Evolutionary conservation across 2,888 invertebrate species (phyloP), one percentile per base, ranked within the genome.

Genomic region (Calephelis perditalis): DNA sequence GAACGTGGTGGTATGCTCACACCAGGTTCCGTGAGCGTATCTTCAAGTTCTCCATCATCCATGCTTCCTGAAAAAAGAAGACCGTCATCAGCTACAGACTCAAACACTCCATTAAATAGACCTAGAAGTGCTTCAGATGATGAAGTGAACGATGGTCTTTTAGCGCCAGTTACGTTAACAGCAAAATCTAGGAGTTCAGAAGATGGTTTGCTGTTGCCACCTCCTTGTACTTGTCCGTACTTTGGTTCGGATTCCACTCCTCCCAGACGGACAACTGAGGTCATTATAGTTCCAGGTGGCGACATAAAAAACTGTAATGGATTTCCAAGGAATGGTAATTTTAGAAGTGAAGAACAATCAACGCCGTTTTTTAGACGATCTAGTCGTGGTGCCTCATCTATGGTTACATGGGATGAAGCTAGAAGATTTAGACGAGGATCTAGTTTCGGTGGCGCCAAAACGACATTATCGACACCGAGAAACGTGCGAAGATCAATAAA

Each of bases 141-240:
- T 62, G 88, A 86, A 70, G 73, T 79, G 56, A 88, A 84, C 60
- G 86, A 89, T 12, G 86, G 86, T 40, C 76, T 82, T 47, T 69
- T 90, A 60, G 84, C 84, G 26, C 88, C 89, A 35, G 71, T 82
- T 4, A 72, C 81, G 8, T 71, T 88, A 47, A 82, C 86, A 12
- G 77, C 85, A 6, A 90, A 89, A 65, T 89, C 89, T 1, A 75
- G 90, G 55, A 87, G 86, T 73, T 86, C 86, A 15, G 91, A 84
- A 76, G 87, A 90, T 62, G 84, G 87, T 65, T 77, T 93, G 36
- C 87, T 93, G 8, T 75, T 96, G 47, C 95, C 95, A 5, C 94
- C 95, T 0, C 95, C 95, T 0, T 96, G 96, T 77, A 95, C 95
- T 0, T 96, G 96, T 73, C 95, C 96, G 0, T 96, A 96, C 71